Evolutionary conservation across 1,140 invertebrate species (phyloP), one percentile per base, ranked within the genome.

Genomic region (Aphis craccivora): DNA sequence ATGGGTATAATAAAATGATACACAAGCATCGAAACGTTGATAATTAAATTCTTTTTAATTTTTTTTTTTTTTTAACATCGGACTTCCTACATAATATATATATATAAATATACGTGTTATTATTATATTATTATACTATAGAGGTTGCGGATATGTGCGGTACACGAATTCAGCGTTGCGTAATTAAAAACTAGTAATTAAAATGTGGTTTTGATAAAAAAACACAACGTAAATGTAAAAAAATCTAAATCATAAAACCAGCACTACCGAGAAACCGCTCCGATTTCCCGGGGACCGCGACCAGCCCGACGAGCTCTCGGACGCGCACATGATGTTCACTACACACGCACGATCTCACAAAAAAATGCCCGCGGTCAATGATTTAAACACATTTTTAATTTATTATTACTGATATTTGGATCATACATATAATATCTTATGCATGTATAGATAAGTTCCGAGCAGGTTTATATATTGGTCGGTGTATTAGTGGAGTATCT

Each of bases 181-280:
- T 67, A 67, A 81, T 45, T 91, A 91, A 91, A 60, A 60, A 51
- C 14, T 14, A 43, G 55, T 60, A 43, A 87, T 87, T 87, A 87
- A 48, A 87, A 48, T 84, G 45, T 30, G 37, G 30, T 48, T 48
- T 30, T 40, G 40, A 43, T 22, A 25, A 43, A 84, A 43, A 84
- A 86, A 43, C n/a, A 86, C n/a, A 87, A 48, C 35, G 30, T 30
- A 30, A 48, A 48, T 40, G 22, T 35, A 40, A 84, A 86, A 43
- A 86, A 86, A 48, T 30, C 2, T 18, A 11, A 45, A 45, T 48
- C 14, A 43, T 45, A 23, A 87, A 87, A 87, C 43, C 84, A 30
- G 60, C 60, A n/a, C 14, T 87, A 30, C 2, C 11, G 45, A 25
- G 43, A 86, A 86, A 45, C 37, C 84, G 43, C 25, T 87, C 43